Evolutionary conservation across 2,113 vertebrate genomes (phyloP).

Genomic region (Neotoma lepida): DNA sequence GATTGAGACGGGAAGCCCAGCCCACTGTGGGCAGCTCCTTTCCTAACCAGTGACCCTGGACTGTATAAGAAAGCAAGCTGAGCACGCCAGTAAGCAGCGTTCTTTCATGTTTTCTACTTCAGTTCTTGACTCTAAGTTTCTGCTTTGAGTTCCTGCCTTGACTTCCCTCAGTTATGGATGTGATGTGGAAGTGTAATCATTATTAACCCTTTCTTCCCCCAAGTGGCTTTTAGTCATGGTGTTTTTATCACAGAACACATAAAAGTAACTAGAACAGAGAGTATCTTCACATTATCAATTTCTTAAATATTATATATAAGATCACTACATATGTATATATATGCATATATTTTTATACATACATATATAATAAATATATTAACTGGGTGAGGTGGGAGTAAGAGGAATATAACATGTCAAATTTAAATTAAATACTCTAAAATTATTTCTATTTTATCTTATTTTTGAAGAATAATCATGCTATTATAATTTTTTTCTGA

Average conservation of each 20-base stretch:
- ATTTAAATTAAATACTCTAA: slow-evolving; percentile 20
- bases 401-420: not conserved
- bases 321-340: not conserved
- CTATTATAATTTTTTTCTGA: not conserved
- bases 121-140: not conserved
- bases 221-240: no score
- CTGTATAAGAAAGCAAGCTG: not conserved
- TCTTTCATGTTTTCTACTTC: not conserved
- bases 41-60: not conserved
- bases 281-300: not conserved
- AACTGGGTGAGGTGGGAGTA: not conserved
- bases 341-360: not conserved
- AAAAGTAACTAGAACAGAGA: not conserved
- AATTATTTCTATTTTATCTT: slow-evolving; percentile 23
- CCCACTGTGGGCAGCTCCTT: not conserved
- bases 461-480: not conserved
- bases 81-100: not conserved
- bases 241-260: not conserved
- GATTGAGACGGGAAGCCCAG: not conserved
- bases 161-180: not conserved
- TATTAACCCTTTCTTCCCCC: not conserved
- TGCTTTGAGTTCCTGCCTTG: not conserved
- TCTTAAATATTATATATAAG: not conserved
- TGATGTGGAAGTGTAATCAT: not conserved
- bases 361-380: not conserved